These are phyloP conservation scores for Psittacula cyanocephala DNA, from an alignment of 2,113 vertebrate genomes.

Conservation along the genomic window DNA sequence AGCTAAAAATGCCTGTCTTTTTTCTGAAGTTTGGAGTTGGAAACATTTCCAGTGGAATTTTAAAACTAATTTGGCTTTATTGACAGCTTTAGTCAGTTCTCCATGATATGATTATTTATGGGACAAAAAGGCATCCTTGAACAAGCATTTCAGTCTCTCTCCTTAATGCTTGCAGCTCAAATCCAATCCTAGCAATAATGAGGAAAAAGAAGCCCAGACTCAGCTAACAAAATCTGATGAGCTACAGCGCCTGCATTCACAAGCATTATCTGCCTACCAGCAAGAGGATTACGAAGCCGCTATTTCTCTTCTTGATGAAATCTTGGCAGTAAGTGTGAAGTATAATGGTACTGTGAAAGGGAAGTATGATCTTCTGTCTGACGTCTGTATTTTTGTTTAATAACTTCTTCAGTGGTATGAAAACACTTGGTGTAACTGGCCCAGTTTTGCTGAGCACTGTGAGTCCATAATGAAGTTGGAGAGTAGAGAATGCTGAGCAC, in stretches of 20 bases:
- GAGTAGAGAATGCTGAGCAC: neutral
- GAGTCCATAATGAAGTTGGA: neutral
- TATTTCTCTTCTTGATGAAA: conserved; percentile 80
- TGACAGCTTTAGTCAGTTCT: neutral
- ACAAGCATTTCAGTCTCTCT: neutral
- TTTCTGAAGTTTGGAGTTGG: neutral
- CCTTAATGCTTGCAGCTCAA: conserved; percentile 81
- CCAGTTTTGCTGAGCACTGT: neutral
- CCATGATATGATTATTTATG: neutral
- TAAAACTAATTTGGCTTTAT: neutral
- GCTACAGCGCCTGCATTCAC: conserved; percentile 84
- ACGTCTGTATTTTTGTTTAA: neutral
- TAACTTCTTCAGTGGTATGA: neutral
- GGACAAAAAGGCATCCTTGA: neutral
- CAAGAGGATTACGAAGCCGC: conserved; percentile 79
- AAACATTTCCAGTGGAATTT: neutral
- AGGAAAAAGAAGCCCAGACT: conserved; percentile 87
- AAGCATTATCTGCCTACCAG: conserved; percentile 77
- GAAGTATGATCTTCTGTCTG: neutral
- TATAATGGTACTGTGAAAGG: neutral
- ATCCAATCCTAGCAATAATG: conserved; percentile 86
- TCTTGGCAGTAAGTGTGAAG: conserved; percentile 85
- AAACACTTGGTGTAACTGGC: neutral
- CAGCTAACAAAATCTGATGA: conserved; percentile 90
- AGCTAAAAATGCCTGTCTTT: neutral